These are phyloP conservation scores for Cantharis flavilabris DNA, from an alignment of 2,888 invertebrate genomes.

Conservation along the genomic window DNA sequence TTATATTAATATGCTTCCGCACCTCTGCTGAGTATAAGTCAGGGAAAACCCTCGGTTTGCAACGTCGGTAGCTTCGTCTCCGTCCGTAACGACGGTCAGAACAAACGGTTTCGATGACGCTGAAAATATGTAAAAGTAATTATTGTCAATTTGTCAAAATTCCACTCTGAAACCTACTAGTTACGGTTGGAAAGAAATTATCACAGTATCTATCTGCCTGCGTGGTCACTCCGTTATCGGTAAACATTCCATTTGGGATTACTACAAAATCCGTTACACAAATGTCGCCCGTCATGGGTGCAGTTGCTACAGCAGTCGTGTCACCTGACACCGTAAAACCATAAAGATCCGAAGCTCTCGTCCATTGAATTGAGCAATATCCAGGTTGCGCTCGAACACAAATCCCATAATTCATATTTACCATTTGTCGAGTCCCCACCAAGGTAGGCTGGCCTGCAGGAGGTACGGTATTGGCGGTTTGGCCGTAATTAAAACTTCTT, in stretches of 20 bases:
- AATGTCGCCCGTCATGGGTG: constrained; percentile 60
- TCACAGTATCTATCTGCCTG: constrained; percentile 78
- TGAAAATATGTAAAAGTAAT: constrained; percentile 58
- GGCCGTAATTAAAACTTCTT: constrained; percentile 76
- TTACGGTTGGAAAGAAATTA: constrained; percentile 67
- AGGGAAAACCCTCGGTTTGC: constrained; percentile 78
- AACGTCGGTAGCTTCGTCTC: constrained; percentile 63
- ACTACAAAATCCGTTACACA: constrained; percentile 77
- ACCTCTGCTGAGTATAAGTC: constrained; percentile 69
- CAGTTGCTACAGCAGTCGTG: constrained; percentile 65
- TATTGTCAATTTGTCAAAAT: neutral
- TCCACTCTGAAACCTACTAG: constrained; percentile 57
- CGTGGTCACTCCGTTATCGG: constrained; percentile 52
- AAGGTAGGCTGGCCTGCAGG: constrained; percentile 16
- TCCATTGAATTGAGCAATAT: constrained; percentile 75
- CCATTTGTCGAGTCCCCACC: constrained; percentile 72
- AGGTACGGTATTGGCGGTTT: constrained; percentile 50
- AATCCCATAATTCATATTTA: constrained; percentile 75
- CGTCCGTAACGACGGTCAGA: constrained; percentile 72
- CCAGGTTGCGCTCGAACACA: constrained; percentile 76
- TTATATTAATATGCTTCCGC: constrained; percentile 45
- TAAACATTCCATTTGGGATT: constrained; percentile 67
- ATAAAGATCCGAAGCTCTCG: constrained; percentile 57
- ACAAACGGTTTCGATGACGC: constrained; percentile 69
- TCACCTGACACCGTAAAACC: constrained; percentile 76